phyloP scores from a whole-genome alignment of 1,140 invertebrate species.

The Hetaerina americana region DNA sequence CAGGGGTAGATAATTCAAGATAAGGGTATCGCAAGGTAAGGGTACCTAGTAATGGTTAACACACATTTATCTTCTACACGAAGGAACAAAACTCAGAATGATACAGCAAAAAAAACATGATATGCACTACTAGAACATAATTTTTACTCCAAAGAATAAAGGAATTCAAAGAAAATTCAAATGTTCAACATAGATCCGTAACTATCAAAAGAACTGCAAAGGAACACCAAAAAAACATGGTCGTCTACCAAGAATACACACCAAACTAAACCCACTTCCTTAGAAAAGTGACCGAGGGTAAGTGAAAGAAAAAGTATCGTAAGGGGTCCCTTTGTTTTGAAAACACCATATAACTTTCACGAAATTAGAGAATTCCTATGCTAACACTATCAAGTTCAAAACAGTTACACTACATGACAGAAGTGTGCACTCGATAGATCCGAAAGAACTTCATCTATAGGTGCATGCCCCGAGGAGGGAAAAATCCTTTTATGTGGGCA shows the following conservation, averaged over 20 bases:
- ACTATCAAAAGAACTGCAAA: too few relatives aligned
- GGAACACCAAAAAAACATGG: too few relatives aligned
- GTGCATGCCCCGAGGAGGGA: not conserved
- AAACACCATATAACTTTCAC: not conserved
- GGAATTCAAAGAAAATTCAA: too few relatives aligned
- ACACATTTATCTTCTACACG: not conserved
- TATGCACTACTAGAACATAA: not conserved
- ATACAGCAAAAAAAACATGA: not conserved
- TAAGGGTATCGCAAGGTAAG: not conserved
- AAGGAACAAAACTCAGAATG: not conserved
- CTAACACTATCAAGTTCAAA: not conserved
- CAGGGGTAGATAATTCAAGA: too few relatives aligned
- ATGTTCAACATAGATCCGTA: too few relatives aligned
- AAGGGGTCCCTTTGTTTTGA: not conserved
- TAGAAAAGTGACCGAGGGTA: not conserved
- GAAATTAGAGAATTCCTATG: not conserved
- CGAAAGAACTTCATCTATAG: not conserved
- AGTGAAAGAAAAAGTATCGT: not conserved
- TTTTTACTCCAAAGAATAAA: not conserved
- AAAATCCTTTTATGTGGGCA: not conserved
- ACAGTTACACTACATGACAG: not conserved
- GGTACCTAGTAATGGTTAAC: not conserved
- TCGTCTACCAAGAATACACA: too few relatives aligned
- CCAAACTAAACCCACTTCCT: not conserved
- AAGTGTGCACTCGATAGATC: not conserved